phyloP scores from a whole-genome alignment of 2,113 vertebrate genomes.

The Psilopsiagon aurifrons region DNA sequence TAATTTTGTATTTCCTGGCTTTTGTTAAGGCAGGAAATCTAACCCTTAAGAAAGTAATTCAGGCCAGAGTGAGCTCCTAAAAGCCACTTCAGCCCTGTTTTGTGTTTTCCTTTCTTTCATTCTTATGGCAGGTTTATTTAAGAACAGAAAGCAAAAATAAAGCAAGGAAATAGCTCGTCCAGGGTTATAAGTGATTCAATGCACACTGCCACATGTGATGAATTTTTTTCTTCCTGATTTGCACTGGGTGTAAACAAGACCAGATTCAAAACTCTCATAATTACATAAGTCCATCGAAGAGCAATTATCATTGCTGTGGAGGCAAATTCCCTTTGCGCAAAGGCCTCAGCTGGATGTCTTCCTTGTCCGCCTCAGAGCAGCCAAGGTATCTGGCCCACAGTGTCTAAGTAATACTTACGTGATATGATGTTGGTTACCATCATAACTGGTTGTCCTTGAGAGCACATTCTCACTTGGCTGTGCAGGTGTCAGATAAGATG shows the following conservation, averaged over 20 bases:
- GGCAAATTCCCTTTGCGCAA: background rate
- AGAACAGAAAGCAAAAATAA: slow-evolving; percentile 55
- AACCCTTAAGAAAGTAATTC: background rate
- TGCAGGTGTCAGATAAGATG: background rate
- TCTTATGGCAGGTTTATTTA: slow-evolving; percentile 42
- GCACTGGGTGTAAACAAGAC: slow-evolving; percentile 13
- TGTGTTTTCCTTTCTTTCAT: slow-evolving; percentile 40
- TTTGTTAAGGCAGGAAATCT: slow-evolving; percentile 58
- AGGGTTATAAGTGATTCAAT: background rate
- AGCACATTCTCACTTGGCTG: background rate
- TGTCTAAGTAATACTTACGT: background rate
- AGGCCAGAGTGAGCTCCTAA: background rate
- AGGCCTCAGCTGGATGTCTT: background rate
- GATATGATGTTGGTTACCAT: background rate
- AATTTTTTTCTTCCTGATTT: slow-evolving; percentile 49
- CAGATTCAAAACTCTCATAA: background rate
- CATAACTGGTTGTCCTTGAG: background rate
- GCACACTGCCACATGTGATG: slow-evolving; percentile 21
- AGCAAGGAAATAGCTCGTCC: slow-evolving; percentile 41
- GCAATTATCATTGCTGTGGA: slow-evolving; percentile 1
- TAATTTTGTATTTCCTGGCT: slow-evolving; percentile 63
- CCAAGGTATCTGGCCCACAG: background rate
- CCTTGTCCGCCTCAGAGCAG: background rate
- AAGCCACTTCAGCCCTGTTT: background rate
- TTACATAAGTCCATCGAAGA: slow-evolving; percentile 25